Percentiles rank a stretch among this genome's conserved stretches.
phyloP scores from a whole-genome alignment of 2,797 vertebrate genomes.

The Gorsachius magnificus region DNA sequence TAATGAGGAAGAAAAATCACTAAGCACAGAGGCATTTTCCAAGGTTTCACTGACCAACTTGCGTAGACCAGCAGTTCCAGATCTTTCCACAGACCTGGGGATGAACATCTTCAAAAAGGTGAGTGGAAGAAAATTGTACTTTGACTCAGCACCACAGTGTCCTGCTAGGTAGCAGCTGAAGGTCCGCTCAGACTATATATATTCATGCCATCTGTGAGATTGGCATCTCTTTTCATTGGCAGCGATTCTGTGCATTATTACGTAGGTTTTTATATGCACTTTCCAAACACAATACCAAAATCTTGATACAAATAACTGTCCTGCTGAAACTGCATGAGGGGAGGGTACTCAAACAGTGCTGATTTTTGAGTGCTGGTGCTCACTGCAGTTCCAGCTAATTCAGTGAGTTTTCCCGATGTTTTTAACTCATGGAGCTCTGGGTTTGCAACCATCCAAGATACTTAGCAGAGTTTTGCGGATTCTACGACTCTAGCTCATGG shows the following conservation, averaged over 20 bases:
- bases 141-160: neutral
- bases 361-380: neutral
- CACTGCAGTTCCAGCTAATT: neutral
- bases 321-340: neutral
- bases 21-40: conserved; percentile 92
- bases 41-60: conserved; percentile 94
- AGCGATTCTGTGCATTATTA: neutral
- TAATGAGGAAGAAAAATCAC: conserved; percentile 93
- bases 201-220: neutral
- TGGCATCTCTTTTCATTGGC: neutral
- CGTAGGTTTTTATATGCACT: neutral
- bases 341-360: neutral
- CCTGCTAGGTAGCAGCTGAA: neutral
- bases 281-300: neutral
- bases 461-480: neutral
- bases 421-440: neutral
- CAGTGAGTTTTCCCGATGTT: neutral
- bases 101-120: conserved; percentile 99
- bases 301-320: neutral
- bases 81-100: conserved; percentile 94
- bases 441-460: neutral
- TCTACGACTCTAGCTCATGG: neutral
- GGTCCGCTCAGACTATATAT: neutral
- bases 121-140: neutral
- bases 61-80: conserved; percentile 92